Evolutionary conservation across 2,113 vertebrate species (phyloP), one percentile per base, ranked within the genome.

Genomic region (Pterocles orientalis): DNA sequence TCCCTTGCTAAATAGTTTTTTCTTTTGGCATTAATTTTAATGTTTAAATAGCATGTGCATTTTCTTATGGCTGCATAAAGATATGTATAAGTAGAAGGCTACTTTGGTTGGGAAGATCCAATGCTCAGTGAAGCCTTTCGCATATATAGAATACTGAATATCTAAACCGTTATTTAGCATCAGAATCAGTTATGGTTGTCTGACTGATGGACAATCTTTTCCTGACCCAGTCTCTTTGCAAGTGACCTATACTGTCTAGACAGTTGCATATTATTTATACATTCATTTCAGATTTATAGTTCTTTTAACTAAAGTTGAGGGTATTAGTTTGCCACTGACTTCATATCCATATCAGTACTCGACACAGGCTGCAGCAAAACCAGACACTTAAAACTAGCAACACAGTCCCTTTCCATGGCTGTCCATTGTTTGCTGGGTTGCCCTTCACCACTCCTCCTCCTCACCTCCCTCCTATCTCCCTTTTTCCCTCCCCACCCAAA

Each of bases 101-200:
- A 97, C 97, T 98, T 98, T 99, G 98, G 98, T 96, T 98, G 98
- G 99, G 98, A 98, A 98, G 98, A 98, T 98, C 97, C 97, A 97
- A 97, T 99, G 99, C 98, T 99, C 99, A 99, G 98, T 98, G 99
- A 99, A 99, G 99, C 99, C 98, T 99, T 99, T 99, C 99, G 97
- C 99, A 99, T 98, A 99, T 99, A 99, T 98, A 99, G 99, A 99
- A 99, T 98, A 98, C 98, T 99, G 99, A 99, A 99, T 99, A 99
- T 99, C 98, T 98, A 98, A 98, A 98, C 98, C 98, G 98, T 99
- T 99, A 99, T 99, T 99, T 99, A 99, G 99, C 98, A 99, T 99
- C 99, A 99, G 99, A 99, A 99, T 99, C 99, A 99, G 99, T 99
- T 99, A 99, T 99, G 99, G 98, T 99, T 99, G 99, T 99, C 99